Conservation (phyloP, 2,888 invertebrate species). For the Aleiodes leptofemur region DNA sequence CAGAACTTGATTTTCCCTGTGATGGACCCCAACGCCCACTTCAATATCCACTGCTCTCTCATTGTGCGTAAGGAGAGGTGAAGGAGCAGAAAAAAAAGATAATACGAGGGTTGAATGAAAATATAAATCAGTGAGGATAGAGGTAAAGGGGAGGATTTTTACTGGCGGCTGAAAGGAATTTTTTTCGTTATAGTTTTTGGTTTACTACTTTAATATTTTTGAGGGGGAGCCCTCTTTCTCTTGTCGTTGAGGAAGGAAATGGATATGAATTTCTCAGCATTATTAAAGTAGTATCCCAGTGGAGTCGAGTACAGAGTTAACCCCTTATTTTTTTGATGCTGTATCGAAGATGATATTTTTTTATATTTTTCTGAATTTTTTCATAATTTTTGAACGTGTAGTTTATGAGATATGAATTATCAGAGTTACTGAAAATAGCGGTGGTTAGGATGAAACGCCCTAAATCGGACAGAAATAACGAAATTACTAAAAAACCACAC, state of each 20-base stretch:
- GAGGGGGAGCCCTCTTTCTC: neutral
- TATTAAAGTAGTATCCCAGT: too few species aligned
- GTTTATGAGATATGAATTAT: too few species aligned
- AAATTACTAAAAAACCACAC: too few species aligned
- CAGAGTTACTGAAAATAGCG: too few species aligned
- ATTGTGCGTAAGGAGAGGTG: conserved; percentile 1
- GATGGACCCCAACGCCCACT: conserved; percentile 26
- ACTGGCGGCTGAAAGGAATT: conserved; percentile 8
- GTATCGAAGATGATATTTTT: too few species aligned
- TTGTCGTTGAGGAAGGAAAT: neutral
- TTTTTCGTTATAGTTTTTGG: neutral
- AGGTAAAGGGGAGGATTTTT: conserved; percentile 5
- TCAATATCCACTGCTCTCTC: conserved; percentile 17
- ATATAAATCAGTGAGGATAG: conserved; percentile 39
- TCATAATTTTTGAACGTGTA: too few species aligned
- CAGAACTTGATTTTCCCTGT: conserved; percentile 34
- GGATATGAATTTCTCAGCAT: too few species aligned
- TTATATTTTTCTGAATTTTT: too few species aligned
- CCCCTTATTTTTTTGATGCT: too few species aligned
- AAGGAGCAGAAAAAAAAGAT: neutral
- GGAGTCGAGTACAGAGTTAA: too few species aligned
- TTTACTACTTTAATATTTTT: conserved; percentile 10
- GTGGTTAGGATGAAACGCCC: too few species aligned
- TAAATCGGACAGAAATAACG: too few species aligned
- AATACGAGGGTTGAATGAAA: conserved; percentile 39